Conservation (phyloP, 2,113 vertebrate species). For the Daboia siamensis region DNA sequence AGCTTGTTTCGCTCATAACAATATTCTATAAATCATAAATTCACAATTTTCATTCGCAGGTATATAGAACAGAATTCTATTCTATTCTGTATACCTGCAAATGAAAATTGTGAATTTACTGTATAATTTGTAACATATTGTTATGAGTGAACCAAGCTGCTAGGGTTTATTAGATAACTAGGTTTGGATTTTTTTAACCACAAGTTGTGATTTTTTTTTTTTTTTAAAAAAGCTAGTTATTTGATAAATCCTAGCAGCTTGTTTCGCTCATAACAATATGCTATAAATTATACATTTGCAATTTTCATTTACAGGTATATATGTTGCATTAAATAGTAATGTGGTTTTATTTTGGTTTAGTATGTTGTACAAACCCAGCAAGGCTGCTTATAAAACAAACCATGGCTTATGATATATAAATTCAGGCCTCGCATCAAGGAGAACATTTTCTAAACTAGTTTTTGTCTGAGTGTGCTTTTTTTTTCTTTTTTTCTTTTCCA, state of each 20-base stretch:
- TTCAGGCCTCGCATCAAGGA: neutral
- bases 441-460: neutral
- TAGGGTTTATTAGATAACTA: too few species aligned
- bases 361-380: neutral
- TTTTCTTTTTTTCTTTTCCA: neutral
- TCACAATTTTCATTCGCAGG: neutral
- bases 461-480: neutral
- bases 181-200: too few species aligned
- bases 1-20: neutral
- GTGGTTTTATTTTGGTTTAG: neutral
- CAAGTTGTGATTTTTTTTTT: neutral
- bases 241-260: neutral
- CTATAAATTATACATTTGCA: neutral
- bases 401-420: neutral
- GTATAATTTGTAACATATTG: too few species aligned
- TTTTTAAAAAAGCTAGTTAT: neutral
- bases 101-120: too few species aligned
- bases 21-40: neutral
- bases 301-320: neutral
- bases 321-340: neutral
- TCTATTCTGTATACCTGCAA: too few species aligned
- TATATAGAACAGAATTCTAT: too few species aligned
- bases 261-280: neutral
- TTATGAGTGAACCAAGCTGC: too few species aligned
- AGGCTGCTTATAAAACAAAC: neutral